These are phyloP conservation scores for Galago senegalensis DNA, from an alignment of 2,797 vertebrate species.

Conservation along the genomic window DNA sequence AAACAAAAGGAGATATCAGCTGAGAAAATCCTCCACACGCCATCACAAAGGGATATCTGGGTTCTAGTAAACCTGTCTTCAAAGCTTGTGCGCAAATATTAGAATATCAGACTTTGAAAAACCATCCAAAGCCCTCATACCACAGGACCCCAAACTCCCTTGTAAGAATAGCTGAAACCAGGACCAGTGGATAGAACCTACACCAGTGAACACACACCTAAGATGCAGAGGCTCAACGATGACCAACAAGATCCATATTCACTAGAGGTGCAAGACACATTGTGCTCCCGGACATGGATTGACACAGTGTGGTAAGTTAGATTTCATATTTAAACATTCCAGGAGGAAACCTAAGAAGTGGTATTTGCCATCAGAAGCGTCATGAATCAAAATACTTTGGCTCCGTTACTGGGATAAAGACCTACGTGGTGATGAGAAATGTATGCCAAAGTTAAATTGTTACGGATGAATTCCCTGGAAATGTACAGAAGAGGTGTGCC, in stretches of 20 bases:
- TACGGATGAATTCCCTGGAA: conserved; percentile 38
- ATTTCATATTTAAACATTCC: conserved; percentile 62
- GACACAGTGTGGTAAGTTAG: neutral
- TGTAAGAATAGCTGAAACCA: neutral
- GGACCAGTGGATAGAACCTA: neutral
- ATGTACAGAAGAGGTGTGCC: neutral
- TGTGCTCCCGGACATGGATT: neutral
- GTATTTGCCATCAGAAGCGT: conserved; percentile 19
- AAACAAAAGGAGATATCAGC: neutral
- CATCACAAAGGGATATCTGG: neutral
- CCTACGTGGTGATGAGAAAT: conserved; percentile 48
- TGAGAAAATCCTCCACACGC: neutral
- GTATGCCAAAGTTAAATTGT: conserved; percentile 69
- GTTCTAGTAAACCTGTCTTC: neutral
- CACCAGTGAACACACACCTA: neutral
- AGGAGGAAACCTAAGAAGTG: conserved; percentile 43
- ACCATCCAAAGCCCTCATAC: neutral
- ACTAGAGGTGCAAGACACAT: neutral
- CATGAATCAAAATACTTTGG: conserved; percentile 61
- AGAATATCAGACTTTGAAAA: neutral
- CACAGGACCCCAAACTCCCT: neutral
- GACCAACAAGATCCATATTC: neutral
- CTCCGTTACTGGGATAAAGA: conserved; percentile 56
- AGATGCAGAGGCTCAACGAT: neutral
- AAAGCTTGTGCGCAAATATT: neutral